phyloP scores from a whole-genome alignment of 1,140 invertebrate genomes.

The Drosophila funebris region DNA sequence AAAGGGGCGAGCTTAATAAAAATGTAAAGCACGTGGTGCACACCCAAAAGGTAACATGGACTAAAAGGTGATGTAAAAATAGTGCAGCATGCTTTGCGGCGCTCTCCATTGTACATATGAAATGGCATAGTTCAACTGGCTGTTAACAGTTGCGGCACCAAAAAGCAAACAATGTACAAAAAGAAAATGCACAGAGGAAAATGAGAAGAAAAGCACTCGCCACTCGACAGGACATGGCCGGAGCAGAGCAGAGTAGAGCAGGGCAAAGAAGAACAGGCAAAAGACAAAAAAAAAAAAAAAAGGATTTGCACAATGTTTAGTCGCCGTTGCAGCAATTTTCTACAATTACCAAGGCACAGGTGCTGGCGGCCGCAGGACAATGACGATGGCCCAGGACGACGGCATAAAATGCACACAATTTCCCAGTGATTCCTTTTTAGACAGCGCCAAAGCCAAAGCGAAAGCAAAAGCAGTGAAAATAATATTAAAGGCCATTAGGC shows the following conservation, averaged over 20 bases:
- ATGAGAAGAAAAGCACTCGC: slow-evolving; percentile 26
- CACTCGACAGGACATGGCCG: slow-evolving; percentile 18
- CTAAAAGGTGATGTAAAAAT: slow-evolving; percentile 65
- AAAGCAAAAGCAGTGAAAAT: slow-evolving; percentile 74
- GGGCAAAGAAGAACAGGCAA: neutral
- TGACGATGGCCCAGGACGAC: slow-evolving; percentile 26
- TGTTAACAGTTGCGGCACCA: slow-evolving; percentile 80
- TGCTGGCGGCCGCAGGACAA: slow-evolving; percentile 38
- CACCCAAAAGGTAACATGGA: slow-evolving; percentile 39
- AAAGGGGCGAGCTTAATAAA: slow-evolving; percentile 67
- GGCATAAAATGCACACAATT: slow-evolving; percentile 78
- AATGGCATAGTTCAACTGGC: slow-evolving; percentile 82
- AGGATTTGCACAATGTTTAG: slow-evolving; percentile 82
- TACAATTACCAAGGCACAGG: slow-evolving; percentile 78
- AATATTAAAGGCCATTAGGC: slow-evolving; percentile 83
- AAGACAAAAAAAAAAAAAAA: slow-evolving; percentile 40
- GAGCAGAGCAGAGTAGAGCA: neutral
- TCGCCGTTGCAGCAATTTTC: slow-evolving; percentile 81
- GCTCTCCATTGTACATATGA: slow-evolving; percentile 66
- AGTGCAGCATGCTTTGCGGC: slow-evolving; percentile 73
- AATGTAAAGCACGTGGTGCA: slow-evolving; percentile 77
- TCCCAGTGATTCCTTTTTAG: slow-evolving; percentile 73
- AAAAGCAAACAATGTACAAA: slow-evolving; percentile 50
- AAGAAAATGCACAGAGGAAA: slow-evolving; percentile 3
- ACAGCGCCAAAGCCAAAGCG: slow-evolving; percentile 1